Base-by-base conservation (phyloP, 2,888 invertebrate genomes). In the Micoletzkya japonica region DNA sequence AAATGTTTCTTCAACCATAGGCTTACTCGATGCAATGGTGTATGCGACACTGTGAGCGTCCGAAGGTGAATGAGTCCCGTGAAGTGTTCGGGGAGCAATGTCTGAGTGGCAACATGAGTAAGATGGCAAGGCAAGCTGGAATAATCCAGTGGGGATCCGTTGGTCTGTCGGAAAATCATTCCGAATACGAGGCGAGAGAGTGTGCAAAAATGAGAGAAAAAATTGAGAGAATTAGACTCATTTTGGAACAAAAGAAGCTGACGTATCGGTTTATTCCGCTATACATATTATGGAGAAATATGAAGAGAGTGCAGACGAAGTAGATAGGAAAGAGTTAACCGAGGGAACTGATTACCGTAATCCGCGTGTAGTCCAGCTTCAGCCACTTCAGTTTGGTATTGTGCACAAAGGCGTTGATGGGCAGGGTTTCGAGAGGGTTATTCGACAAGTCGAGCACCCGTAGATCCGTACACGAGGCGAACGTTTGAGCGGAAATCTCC, bases 321-420 rank as follows among this genome's bases (percentile, higher is more conserved):
- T n/a, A n/a, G n/a, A n/a, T n/a, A n/a, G n/a, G n/a, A n/a, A n/a
- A n/a, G n/a, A n/a, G n/a, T n/a, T n/a, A n/a, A n/a, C n/a, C n/a
- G n/a, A n/a, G n/a, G n/a, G n/a, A 36, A 50, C 30, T 2, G 26
- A 54, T 44, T 61, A 81, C 81, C 69, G 70, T 72, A 7, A 81
- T 76, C 30, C 70, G 67, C 7, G 80, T 78, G 57, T 75, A 63
- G n/a, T 73, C 75, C 68, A 82, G 70, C 56, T 76, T 77, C 28
- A 82, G 59, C 74, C 76, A 77, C 71, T 81, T 82, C 63, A 82
- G 37, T 10, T 74, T 64, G 1, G 58, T 36, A 36, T 79, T 80
- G 39, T 73, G 72, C 1, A 72, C 64, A 50, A 82, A 82, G 26
- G 79, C 79, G 30, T 58, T n/a, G 26, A 52, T 4, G 20, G 83